Evolutionary conservation across 2,113 vertebrate genomes (phyloP).

Genomic region (Synchiropus splendidus): DNA sequence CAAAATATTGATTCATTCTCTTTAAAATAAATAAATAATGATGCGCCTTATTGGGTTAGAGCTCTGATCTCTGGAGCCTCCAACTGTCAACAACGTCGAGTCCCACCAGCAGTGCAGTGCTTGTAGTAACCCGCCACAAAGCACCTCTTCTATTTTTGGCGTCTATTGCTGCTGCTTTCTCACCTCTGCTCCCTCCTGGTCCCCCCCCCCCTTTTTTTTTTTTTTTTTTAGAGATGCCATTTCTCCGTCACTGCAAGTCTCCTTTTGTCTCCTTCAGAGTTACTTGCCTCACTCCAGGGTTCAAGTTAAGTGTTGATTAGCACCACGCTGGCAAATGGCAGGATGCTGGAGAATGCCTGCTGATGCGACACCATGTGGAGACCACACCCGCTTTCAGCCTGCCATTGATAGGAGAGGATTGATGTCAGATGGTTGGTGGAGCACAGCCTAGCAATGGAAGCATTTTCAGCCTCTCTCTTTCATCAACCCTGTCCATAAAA

Average conservation of each 20-base stretch:
- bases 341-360: constrained; percentile 34
- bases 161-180: constrained; percentile 9
- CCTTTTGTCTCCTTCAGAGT: constrained; percentile 45
- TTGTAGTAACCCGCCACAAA: too few species aligned
- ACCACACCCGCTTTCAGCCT: constrained; percentile 20
- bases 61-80: too few species aligned
- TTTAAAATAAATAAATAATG: too few species aligned
- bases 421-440: constrained; percentile 3
- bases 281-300: constrained; percentile 39
- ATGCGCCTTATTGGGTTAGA: too few species aligned
- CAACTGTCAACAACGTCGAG: too few species aligned
- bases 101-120: too few species aligned
- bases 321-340: constrained; percentile 52
- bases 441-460: too few species aligned
- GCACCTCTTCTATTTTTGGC: constrained; percentile 1
- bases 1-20: too few species aligned
- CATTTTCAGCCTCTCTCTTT: too few species aligned
- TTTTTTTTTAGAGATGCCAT: constrained; percentile 18
- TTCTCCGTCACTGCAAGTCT: constrained; percentile 33
- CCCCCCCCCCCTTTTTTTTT: too few species aligned
- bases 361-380: constrained; percentile 27
- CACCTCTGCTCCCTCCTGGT: too few species aligned
- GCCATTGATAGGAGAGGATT: constrained; percentile 28
- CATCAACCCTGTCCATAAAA: too few species aligned
- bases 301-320: constrained; percentile 65